Evolutionary conservation across 2,888 invertebrate species (phyloP).

Genomic region (Temnothorax rugatulus): DNA sequence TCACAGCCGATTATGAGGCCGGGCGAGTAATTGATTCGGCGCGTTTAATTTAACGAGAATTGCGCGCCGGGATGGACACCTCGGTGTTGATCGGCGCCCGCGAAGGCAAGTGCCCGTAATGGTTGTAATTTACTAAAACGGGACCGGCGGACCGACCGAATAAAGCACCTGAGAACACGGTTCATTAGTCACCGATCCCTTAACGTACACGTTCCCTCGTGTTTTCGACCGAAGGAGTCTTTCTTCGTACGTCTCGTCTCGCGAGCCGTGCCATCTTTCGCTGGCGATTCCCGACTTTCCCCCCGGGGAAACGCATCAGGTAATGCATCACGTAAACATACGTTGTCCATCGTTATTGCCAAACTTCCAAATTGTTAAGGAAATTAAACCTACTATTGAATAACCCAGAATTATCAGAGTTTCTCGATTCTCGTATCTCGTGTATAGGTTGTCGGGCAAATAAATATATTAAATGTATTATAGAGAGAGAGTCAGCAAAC

Average conservation of each 20-base stretch:
- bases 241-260: slow-evolving; percentile 39
- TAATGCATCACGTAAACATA: slow-evolving; percentile 26
- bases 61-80: slow-evolving; percentile 80
- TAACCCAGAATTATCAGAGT: not conserved
- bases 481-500: not conserved
- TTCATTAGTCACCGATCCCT: slow-evolving; percentile 77
- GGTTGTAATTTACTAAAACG: slow-evolving; percentile 84
- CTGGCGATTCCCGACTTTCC: slow-evolving; percentile 30
- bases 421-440: not conserved
- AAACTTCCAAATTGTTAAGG: not conserved
- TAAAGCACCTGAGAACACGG: slow-evolving; percentile 81
- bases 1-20: slow-evolving; percentile 54
- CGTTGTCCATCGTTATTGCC: not conserved
- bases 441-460: not conserved
- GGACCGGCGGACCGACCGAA: slow-evolving; percentile 79
- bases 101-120: slow-evolving; percentile 83
- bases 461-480: not conserved
- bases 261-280: slow-evolving; percentile 16
- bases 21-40: slow-evolving; percentile 83
- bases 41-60: slow-evolving; percentile 85
- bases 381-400: not conserved
- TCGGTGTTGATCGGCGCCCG: slow-evolving; percentile 78
- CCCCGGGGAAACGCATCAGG: slow-evolving; percentile 21
- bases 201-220: slow-evolving; percentile 41
- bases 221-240: slow-evolving; percentile 54